A percentile compares a stretch with the other conserved stretches of the same genome.
Conservation (phyloP, 2,888 invertebrate genomes). For the Netelia inedita region DNA sequence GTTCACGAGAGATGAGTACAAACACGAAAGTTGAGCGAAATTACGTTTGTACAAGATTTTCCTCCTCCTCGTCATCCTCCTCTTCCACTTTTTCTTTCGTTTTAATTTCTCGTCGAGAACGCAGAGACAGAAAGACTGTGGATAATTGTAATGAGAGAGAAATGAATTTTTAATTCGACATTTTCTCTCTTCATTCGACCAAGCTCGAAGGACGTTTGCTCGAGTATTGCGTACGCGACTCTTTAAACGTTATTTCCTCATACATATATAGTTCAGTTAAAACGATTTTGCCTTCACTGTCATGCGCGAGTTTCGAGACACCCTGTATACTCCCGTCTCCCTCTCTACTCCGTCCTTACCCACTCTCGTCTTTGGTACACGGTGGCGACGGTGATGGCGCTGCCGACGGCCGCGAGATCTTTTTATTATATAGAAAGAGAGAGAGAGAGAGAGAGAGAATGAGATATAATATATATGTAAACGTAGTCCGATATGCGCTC, state of each 20-base stretch:
- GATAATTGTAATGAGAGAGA: conserved; percentile 7
- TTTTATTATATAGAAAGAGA: not conserved
- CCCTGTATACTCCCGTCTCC: not conserved
- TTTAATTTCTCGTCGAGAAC: not conserved
- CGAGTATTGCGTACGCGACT: conserved; percentile 17
- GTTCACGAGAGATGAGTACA: not conserved
- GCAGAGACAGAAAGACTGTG: not conserved
- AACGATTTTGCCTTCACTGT: not conserved
- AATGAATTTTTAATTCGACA: conserved; percentile 63
- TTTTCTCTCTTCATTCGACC: conserved; percentile 50
- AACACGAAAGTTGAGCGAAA: conserved; percentile 41
- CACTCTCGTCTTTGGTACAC: not conserved
- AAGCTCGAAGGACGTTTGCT: not conserved
- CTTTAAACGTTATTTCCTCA: conserved; percentile 58
- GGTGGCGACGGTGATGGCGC: not conserved
- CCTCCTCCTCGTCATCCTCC: not conserved
- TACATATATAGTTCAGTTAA: conserved; percentile 24
- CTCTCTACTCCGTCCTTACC: not conserved
- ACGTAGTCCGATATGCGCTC: conserved; percentile 32
- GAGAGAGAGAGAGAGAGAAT: not conserved
- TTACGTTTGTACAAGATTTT: conserved; percentile 34
- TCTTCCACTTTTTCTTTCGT: no score
- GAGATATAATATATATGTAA: conserved; percentile 2
- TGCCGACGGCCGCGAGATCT: not conserved
- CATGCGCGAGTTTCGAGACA: not conserved